Percentiles rank a stretch among this genome's conserved stretches.
Conservation (phyloP, 1,140 invertebrate species). For the Anastrepha ludens region DNA sequence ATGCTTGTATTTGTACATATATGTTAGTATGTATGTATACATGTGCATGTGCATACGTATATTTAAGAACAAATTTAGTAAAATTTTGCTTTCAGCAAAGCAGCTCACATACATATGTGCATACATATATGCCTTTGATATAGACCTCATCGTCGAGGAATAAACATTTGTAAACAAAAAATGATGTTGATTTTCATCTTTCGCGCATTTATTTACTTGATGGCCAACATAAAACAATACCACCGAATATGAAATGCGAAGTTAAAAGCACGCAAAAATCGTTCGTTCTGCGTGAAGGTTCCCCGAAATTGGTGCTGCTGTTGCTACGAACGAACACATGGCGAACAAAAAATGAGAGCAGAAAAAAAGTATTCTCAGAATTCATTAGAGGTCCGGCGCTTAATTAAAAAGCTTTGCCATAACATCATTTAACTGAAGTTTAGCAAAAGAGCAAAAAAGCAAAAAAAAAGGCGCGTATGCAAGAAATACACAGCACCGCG, state of each 20-base stretch:
- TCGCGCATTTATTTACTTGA: constrained; percentile 20
- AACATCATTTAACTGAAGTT: constrained; percentile 10
- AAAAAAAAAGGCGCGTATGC: background rate
- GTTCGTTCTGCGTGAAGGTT: background rate
- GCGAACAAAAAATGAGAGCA: background rate
- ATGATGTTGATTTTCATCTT: constrained; percentile 10
- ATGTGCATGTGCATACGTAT: no score
- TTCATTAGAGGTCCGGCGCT: background rate
- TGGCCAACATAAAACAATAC: constrained; percentile 10
- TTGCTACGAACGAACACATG: background rate
- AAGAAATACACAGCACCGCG: background rate
- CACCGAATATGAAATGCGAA: constrained; percentile 4
- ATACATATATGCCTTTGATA: background rate
- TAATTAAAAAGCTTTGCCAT: background rate
- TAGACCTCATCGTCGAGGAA: background rate
- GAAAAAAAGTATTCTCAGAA: constrained; percentile 5
- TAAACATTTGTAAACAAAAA: constrained; percentile 20
- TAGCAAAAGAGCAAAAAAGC: background rate
- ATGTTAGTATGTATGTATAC: no score
- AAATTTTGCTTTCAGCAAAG: background rate
- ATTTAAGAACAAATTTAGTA: background rate
- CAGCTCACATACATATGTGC: background rate
- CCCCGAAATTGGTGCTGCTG: background rate
- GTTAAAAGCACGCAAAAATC: background rate
- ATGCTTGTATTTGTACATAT: no score